phyloP scores from a whole-genome alignment of 1,140 invertebrate species.

The Drosophila gunungcola region DNA sequence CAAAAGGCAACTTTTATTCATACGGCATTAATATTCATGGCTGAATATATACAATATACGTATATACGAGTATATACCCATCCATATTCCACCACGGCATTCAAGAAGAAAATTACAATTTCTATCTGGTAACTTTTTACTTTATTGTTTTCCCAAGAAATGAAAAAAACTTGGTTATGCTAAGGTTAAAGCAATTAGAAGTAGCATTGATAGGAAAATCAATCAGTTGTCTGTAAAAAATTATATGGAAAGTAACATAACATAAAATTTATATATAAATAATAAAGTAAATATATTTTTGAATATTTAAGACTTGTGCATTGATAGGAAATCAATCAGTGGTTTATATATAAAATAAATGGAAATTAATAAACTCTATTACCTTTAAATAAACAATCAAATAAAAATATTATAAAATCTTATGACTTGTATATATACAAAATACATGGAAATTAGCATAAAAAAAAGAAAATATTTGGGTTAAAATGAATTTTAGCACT shows the following conservation, averaged over 20 bases:
- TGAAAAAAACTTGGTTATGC: background rate
- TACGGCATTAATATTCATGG: constrained; percentile 72
- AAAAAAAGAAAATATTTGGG: background rate
- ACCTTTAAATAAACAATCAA: too few relatives aligned
- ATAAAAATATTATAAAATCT: too few relatives aligned
- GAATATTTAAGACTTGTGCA: too few relatives aligned
- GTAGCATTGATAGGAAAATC: background rate
- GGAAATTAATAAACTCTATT: too few relatives aligned
- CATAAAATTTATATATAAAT: too few relatives aligned
- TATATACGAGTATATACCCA: constrained; percentile 2
- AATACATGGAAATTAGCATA: too few relatives aligned
- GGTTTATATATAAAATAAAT: too few relatives aligned
- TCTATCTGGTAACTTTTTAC: constrained; percentile 53
- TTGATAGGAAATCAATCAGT: too few relatives aligned
- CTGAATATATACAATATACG: constrained; percentile 13
- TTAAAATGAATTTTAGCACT: background rate
- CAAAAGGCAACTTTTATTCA: constrained; percentile 72
- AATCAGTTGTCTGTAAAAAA: background rate
- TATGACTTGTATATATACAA: too few relatives aligned
- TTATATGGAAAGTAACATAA: background rate
- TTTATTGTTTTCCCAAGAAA: constrained; percentile 50
- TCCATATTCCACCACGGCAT: constrained; percentile 5
- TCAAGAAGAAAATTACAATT: constrained; percentile 70
- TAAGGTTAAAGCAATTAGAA: background rate
- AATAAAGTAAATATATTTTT: too few relatives aligned